Base-by-base conservation (phyloP, 2,888 invertebrate species). In the Oligia strigilis region DNA sequence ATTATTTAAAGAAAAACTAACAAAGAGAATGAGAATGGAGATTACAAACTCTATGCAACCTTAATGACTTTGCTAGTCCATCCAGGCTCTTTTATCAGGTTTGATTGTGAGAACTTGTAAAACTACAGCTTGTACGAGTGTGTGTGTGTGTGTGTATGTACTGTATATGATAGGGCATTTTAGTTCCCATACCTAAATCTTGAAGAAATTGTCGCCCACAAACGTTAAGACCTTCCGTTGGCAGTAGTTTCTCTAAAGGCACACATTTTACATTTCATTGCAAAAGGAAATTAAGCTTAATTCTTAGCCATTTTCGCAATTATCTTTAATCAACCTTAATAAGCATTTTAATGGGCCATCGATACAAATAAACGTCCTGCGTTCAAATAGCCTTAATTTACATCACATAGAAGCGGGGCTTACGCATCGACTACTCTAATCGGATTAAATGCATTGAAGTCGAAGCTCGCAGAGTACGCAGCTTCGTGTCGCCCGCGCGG, bases 401-500 rank as follows among this genome's bases (percentile, higher is more conserved):
- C 89, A 88, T 92, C 80, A 83, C 83, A 85, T 83, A 82, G 84
- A 84, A 77, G 73, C 86, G 36, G 82, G 55, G 78, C 82, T 85
- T 85, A 87, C 82, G 86, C 81, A 89, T 85, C 81, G 90, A 93
- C 90, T 91, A 89, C 88, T 91, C 88, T 95, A 95, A 95, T 95
- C 95, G 93, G 95, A 95, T 95, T 95, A 95, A 89, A 90, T 90
- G 91, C 92, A 92, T 92, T 88, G 90, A 84, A 90, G 88, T 92
- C 90, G 89, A 91, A 92, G 91, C 88, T 88, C 87, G 88, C 90
- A 82, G 77, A 80, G 82, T 87, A 89, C 85, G 85, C 87, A 83
- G 91, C 90, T 91, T 90, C 87, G 91, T 90, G 90, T 93, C 91
- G 90, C 88, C 83, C 89, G 87, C 77, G 64, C 72, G 90, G 89